Percentiles rank a stretch among this genome's conserved stretches.
These are phyloP conservation scores for Orthonyx spaldingii DNA, from an alignment of 2,113 vertebrate genomes.

Conservation along the genomic window DNA sequence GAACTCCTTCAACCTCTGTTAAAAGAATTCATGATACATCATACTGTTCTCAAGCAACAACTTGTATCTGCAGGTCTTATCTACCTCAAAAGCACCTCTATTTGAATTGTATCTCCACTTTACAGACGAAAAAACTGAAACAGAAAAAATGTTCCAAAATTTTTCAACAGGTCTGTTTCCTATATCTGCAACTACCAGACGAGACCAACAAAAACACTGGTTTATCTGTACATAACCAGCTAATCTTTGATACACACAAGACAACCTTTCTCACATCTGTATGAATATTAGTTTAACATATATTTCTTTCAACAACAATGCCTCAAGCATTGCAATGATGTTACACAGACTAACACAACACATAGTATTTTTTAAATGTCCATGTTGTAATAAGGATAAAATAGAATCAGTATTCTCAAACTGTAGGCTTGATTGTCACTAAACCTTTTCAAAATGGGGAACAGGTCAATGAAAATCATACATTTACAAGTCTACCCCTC, in stretches of 20 bases:
- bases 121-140: neutral
- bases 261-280: neutral
- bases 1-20: neutral
- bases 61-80: neutral
- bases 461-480: neutral
- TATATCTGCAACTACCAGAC: neutral
- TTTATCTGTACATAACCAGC: accelerated
- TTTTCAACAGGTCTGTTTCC: neutral
- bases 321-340: neutral
- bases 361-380: neutral
- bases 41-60: neutral
- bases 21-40: neutral
- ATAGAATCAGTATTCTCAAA: neutral
- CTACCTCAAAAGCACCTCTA: neutral
- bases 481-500: neutral
- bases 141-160: neutral
- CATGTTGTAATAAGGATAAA: neutral
- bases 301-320: neutral
- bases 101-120: neutral
- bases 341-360: neutral
- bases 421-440: neutral
- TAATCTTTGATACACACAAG: neutral
- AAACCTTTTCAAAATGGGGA: neutral
- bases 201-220: neutral
- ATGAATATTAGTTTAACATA: neutral